A percentile compares a stretch with the other conserved stretches of the same genome.
Evolutionary conservation across 2,888 invertebrate species (phyloP).

Genomic region (Peribatodes rhomboidaria): DNA sequence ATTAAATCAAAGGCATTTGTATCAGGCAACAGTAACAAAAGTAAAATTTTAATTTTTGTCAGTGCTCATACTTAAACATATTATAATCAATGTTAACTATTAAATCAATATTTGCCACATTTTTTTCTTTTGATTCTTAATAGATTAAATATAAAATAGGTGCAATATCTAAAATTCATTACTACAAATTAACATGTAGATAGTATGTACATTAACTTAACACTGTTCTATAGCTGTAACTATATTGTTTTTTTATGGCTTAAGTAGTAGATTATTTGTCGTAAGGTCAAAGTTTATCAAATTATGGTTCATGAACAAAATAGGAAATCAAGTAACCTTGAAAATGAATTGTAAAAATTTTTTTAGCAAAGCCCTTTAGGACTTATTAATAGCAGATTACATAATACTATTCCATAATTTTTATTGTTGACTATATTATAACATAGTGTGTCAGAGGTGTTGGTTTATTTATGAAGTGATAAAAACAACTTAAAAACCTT

Average conservation of each 20-base stretch:
- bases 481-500: neutral
- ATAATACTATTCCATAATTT: neutral
- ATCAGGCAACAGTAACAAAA: constrained; percentile 16
- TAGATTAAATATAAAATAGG: neutral
- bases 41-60: constrained; percentile 21
- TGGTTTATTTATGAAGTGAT: constrained; percentile 6
- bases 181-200: neutral
- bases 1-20: constrained; percentile 32
- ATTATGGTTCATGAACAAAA: neutral
- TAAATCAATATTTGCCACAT: constrained; percentile 18
- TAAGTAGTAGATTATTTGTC: constrained; percentile 6
- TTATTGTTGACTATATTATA: neutral
- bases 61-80: constrained; percentile 28
- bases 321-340: neutral
- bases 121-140: constrained; percentile 9
- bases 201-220: neutral
- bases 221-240: neutral
- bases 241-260: neutral
- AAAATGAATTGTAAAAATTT: neutral
- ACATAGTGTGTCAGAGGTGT: constrained; percentile 18
- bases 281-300: constrained; percentile 5
- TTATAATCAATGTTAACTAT: constrained; percentile 24
- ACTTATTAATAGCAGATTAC: constrained; percentile 2
- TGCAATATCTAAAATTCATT: neutral
- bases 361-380: neutral